Evolutionary conservation across 1,140 invertebrate genomes (phyloP), one percentile per base, ranked within the genome.

Genomic region (Neoseiulus cucumeris): DNA sequence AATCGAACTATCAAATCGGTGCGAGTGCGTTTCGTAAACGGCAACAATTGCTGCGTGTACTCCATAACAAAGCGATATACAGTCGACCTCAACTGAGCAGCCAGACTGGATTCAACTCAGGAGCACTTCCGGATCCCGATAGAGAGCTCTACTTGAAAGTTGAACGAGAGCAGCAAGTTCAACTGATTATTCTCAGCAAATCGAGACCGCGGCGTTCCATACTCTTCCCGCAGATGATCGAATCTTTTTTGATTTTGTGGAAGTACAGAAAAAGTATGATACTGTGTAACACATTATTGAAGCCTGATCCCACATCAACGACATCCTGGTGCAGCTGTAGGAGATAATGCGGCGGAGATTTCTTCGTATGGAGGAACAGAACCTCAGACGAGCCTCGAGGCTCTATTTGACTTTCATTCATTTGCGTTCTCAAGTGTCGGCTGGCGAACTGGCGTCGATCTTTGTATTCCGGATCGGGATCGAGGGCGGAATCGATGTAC

Each of bases 261-360:
- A 83, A 81, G 72, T 88, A 82, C 0, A 90, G 74, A 74, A 90
- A 89, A 55, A 89, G 78, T 39, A 89, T 74, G 6, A 89, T 77
- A 5, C 85, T 83, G 70, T 88, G 84, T 70, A 89, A 87, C 65
- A 89, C 75, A 75, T 90, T 90, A 74, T 88, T 89, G 64, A 86
- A 78, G 47, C 87, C 87, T 76, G 83, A 82, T 69, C 81, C 80
- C 71, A 86, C 75, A 74, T 84, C 82, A 68, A 77, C 77, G 12
- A 80, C 77, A 70, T 84, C 80, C 29, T 80, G 81, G 42, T 78
- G 81, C 44, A 84, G 77, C 64, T 82, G 77, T 22, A 88, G 76
- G 70, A 82, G 80, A 72, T 82, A 87, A 76, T 87, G 83, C 18
- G 86, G 85, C 59, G 86, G 86, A 71, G 82, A 82, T 66, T 80